These are phyloP conservation scores for Malurus alboscapulatus DNA, from an alignment of 2,113 vertebrate genomes.

Conservation along the genomic window DNA sequence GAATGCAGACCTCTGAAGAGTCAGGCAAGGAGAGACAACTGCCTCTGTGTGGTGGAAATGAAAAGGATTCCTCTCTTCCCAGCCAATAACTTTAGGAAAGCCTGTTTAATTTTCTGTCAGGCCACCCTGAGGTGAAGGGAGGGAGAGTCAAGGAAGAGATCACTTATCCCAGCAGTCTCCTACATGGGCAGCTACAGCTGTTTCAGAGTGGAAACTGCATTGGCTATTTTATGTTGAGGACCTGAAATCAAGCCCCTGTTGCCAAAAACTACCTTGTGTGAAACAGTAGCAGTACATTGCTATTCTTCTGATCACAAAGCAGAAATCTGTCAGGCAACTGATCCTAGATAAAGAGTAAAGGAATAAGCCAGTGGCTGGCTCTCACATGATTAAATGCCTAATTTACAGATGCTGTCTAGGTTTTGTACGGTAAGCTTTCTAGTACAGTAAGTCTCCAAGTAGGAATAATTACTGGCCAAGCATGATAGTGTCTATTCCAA, in stretches of 20 bases:
- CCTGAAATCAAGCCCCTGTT: background rate
- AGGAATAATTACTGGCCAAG: background rate
- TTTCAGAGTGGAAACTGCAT: background rate
- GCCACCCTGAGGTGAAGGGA: background rate
- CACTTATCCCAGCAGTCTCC: background rate
- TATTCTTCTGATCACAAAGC: background rate
- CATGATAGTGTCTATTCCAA: background rate
- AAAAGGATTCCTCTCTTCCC: background rate
- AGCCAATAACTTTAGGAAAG: rapidly evolving
- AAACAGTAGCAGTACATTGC: background rate
- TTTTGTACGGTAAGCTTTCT: background rate
- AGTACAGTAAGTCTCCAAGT: background rate
- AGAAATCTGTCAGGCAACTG: background rate
- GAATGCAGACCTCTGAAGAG: background rate
- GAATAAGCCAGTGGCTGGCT: background rate
- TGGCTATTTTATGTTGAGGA: background rate
- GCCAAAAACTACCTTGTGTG: background rate
- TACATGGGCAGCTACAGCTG: background rate
- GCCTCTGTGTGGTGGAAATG: background rate
- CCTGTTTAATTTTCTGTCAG: background rate
- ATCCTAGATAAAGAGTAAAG: background rate
- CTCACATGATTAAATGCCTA: background rate
- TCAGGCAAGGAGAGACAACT: background rate
- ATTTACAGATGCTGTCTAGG: background rate
- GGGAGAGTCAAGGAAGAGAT: background rate